Evolutionary conservation across 2,888 invertebrate species (phyloP), one percentile per base, ranked within the genome.

Genomic region (Hirtodrosophila confusa): DNA sequence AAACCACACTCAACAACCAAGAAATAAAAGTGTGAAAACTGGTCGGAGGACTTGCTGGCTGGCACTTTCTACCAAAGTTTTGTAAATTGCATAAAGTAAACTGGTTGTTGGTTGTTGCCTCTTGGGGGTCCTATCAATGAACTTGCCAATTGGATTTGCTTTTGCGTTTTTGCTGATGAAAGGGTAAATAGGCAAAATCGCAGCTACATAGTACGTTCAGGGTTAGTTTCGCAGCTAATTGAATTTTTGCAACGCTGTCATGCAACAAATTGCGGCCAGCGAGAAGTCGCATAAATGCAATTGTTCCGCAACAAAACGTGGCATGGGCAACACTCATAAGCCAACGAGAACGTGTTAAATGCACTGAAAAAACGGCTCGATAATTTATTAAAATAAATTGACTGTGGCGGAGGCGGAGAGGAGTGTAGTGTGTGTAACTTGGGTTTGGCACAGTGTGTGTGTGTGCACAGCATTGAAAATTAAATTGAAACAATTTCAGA

Each of bases 381-480:
- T 69, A 85, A 86, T 78, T 75, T 67, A 78, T 78, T 69, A 49
- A 64, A 73, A 73, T 63, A 41, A 67, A 63, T 40, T 50, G 53
- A 65, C 48, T 56, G 57, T 10, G 35, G 29, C 4, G 12, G 37
- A 12, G 54, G 31, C 24, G 7, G 6, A 27, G 11, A 10, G 27
- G 12, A 6, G 27, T 1, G 36, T 9, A 35, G 37, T 24, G 35
- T 36, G 23, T 40, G 54, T 40, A n/a, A n/a, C n/a, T n/a, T n/a
- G n/a, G n/a, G n/a, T n/a, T n/a, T n/a, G n/a, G n/a, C n/a, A n/a
- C n/a, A n/a, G 45, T 40, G 29, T 37, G 43, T 39, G 62, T 65
- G 64, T 86, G 83, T 87, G 88, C 69, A 64, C 85, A 80, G 88
- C 87, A 88, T 88, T 80, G 72, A 61, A 63, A 85, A 80, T 78